Conservation (phyloP, 2,888 invertebrate genomes). For the Patella ulyssiponensis region DNA sequence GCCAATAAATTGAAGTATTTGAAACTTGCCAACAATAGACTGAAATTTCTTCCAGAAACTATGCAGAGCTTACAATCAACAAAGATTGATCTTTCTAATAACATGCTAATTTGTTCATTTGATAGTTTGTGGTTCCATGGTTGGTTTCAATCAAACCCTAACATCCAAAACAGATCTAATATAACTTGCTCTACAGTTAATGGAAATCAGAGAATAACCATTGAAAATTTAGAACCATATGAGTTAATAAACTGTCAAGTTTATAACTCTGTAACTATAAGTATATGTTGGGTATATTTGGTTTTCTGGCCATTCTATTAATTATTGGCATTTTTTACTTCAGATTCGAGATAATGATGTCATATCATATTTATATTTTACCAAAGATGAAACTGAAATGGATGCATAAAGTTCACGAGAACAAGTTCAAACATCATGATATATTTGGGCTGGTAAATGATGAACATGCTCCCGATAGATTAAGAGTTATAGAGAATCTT, state of each 20-base stretch:
- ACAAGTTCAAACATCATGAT: not conserved
- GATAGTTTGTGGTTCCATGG: not conserved
- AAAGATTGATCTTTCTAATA: not conserved
- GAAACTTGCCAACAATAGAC: not conserved
- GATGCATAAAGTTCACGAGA: not conserved
- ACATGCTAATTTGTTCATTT: not conserved
- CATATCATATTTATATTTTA: not conserved
- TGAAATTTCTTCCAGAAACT: not conserved
- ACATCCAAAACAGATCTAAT: not conserved
- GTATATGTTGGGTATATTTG: not conserved
- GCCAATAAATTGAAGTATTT: not conserved
- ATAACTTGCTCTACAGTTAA: not conserved
- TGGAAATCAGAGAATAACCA: too few species aligned
- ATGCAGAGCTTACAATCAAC: not conserved
- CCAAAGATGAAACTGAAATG: not conserved
- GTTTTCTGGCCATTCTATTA: not conserved
- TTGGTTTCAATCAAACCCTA: not conserved
- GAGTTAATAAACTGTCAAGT: not conserved
- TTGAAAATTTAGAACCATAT: not conserved
- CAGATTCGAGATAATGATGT: not conserved
- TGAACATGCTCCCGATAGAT: not conserved
- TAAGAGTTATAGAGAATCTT: not conserved
- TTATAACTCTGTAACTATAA: too few species aligned
- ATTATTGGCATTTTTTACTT: not conserved
- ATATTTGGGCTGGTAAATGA: not conserved